Percentiles rank a stretch among this genome's conserved stretches.
Evolutionary conservation across 2,113 vertebrate species (phyloP).

Genomic region (Alethe diademata): DNA sequence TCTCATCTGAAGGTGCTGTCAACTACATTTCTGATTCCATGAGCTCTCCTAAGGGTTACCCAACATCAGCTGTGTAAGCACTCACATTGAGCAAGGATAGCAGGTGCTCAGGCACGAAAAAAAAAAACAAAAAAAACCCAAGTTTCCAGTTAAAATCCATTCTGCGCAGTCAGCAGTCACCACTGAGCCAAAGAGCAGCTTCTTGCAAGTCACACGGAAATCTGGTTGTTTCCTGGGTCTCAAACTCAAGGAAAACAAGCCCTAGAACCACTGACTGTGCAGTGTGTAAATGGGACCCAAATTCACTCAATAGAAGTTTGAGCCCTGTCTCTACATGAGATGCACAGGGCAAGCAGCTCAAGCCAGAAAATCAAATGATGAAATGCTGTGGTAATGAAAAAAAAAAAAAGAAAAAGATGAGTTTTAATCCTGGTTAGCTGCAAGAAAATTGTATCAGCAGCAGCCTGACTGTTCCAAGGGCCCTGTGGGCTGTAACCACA

Average conservation of each 20-base stretch:
- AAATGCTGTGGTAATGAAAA: neutral
- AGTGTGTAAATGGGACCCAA: neutral
- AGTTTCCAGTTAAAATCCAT: neutral
- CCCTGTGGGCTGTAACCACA: neutral
- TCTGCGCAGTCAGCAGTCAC: neutral
- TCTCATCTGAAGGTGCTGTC: neutral
- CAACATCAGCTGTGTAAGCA: neutral
- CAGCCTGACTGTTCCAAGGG: neutral
- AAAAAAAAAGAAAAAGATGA: accelerated
- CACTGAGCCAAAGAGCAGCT: neutral
- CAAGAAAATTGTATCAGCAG: neutral
- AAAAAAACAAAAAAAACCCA: neutral
- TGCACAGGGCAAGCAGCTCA: neutral
- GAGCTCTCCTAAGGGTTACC: neutral
- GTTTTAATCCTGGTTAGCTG: neutral
- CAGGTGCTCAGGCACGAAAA: neutral
- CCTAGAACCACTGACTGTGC: neutral
- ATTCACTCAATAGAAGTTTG: neutral
- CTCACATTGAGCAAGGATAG: neutral
- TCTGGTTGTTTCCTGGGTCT: neutral
- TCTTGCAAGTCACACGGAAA: neutral
- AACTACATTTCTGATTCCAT: neutral
- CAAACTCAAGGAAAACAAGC: neutral
- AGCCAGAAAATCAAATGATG: neutral
- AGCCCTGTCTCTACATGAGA: neutral